These are phyloP conservation scores for Pegoplata infirma DNA, from an alignment of 2,888 invertebrate species.

Conservation along the genomic window DNA sequence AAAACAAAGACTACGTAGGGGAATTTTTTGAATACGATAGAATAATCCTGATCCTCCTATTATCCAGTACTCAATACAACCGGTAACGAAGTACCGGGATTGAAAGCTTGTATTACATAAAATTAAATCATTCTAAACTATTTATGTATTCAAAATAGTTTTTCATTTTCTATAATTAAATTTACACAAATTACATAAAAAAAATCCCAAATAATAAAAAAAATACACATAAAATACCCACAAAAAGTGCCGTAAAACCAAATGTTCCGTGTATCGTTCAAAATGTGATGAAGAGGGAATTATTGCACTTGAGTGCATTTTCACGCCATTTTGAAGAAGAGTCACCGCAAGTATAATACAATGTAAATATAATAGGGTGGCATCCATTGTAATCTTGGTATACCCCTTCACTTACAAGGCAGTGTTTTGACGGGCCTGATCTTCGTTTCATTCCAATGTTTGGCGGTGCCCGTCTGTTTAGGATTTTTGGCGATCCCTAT, in stretches of 20 bases:
- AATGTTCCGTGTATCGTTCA: background rate
- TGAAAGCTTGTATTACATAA: no score
- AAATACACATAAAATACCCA: background rate
- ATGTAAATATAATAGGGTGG: no score
- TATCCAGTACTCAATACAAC: no score
- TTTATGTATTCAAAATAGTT: background rate
- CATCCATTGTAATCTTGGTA: background rate
- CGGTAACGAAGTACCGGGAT: no score
- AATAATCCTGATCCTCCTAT: no score
- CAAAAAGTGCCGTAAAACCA: background rate
- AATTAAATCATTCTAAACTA: background rate
- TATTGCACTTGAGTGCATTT: conserved; percentile 44
- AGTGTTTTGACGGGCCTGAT: no score
- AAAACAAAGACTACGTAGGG: no score
- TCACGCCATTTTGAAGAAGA: conserved; percentile 37
- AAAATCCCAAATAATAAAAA: background rate
- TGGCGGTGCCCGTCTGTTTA: no score
- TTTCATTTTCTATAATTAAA: background rate
- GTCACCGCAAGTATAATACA: background rate
- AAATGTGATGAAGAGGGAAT: background rate
- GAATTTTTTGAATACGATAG: no score
- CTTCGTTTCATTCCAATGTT: no score
- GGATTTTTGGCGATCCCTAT: no score
- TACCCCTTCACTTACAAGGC: no score
- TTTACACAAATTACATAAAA: background rate